Evolutionary conservation across 2,113 vertebrate species (phyloP), one percentile per base, ranked within the genome.

Genomic region (Tachysurus fulvidraco): DNA sequence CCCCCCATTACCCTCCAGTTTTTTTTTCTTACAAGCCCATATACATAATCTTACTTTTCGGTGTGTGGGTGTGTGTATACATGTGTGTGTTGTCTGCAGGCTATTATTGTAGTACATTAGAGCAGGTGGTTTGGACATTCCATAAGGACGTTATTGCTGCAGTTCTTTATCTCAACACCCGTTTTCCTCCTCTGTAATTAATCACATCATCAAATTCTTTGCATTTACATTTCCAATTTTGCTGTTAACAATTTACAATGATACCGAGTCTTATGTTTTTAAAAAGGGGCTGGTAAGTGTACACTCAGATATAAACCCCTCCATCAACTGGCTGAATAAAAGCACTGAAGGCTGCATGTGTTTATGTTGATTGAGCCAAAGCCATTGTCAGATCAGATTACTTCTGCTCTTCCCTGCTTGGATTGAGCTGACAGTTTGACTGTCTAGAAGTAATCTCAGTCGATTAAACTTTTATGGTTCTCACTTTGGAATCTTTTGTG

Each of bases 311-410:
- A n/a, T 8, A 41, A 36, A 8, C 21, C n/a, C 41, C 0, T 19
- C 23, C 83, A 44, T 54, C 83, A 23, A 54, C 83, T 74, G 83
- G 21, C 69, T 30, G 11, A 71, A 71, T 60, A 59, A 76, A 55
- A 59, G 54, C 65, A 60, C 55, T 44, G 60, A 80, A 60, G 55
- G 12, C 69, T 28, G 3, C 71, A 21, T 8, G 12, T 28, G 55
- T 16, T n/a, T 62, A 21, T 44, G 1, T 74, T 59, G 69, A 50
- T 19, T n/a, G 59, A 80, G 78, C n/a, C 74, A 9, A 54, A 78
- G 50, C 17, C 11, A 54, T 41, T n/a, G 28, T 23, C 52, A 41
- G 65, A 84, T 55, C 12, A 13, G 11, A 55, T 54, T 55, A 13
- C 25, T 16, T 41, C 54, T 71, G n/a, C n/a, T 69, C 30, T 30